Base-by-base conservation (phyloP, 2,797 vertebrate species). In the Acanthurus lineatus region DNA sequence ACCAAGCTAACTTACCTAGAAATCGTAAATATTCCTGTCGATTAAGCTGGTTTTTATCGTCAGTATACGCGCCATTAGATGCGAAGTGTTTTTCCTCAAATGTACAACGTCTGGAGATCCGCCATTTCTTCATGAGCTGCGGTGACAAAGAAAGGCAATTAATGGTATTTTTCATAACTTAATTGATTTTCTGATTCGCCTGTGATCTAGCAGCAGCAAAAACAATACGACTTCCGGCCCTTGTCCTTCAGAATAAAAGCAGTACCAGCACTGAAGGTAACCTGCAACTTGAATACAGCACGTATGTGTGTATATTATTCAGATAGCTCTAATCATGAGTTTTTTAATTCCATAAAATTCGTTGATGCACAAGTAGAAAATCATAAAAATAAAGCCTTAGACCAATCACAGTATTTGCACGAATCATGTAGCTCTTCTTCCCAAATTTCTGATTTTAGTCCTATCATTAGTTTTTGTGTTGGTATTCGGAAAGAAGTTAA, bases 141-240 rank as follows among this genome's bases (percentile, higher is more conserved):
- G 86, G 90, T 79, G 94, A 94, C 94, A 94, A 95, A 96, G 95
- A 96, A 95, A 96, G 93, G 95, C 95, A 94, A 96, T 95, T 96
- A 96, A 95, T 93, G 95, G 76, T 94, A 92, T 95, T 96, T 95
- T 96, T 96, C 95, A 96, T 93, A 94, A 96, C 92, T 96, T 96
- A 96, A 96, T 96, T 95, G 95, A 96, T 96, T 96, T 96, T 93
- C 83, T 88, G 91, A 94, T 91, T 78, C 89, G 89, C 80, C 77
- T 79, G 75, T 42, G 69, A 78, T 76, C 64, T 60, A 64, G 67
- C 65, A 3, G 59, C 72, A 58, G 70, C 73, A 61, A 64, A 77
- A 73, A 79, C 85, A 79, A 76, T 5, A 12, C 0, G 0, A 72
- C 68, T 76, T 91, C 92, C 91, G 73, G 42, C 0, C 0, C 0